Base-by-base conservation (phyloP, 2,113 vertebrate genomes). In the Serinus canaria region DNA sequence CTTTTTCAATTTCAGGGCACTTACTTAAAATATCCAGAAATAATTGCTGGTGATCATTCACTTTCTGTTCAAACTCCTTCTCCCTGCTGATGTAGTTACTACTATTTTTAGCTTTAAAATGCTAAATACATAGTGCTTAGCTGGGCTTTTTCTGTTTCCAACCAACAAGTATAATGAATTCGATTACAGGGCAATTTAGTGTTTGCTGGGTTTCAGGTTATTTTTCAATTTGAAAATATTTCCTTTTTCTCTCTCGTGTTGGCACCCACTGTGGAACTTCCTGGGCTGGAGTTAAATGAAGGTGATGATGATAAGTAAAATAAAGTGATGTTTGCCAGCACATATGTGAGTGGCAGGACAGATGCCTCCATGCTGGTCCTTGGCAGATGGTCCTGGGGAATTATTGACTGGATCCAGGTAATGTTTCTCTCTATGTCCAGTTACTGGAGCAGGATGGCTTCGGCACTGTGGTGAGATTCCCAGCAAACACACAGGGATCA, bases 101-200 rank as follows among this genome's bases (percentile, higher is more conserved):
- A 68, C 72, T 96, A 93, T 92, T 95, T 95, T 95, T 95, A 96
- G 84, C 75, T 80, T 85, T 81, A 63, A 87, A 92, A 94, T 70
- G 82, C 84, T 94, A 79, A 95, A 92, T 80, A 30, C 33, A 27
- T 60, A 80, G 60, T 91, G 82, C 94, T 97, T 94, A 76, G 84
- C 59, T 91, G 70, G 53, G 55, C 68, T 43, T 69, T 94, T 88
- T 85, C 91, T 70, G 35, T 91, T 85, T 90, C 70, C 75, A 85
- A 80, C 93, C 76, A 93, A 77, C 55, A 81, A 87, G 90, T 80
- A 52, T 12, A 88, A 93, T 53, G 83, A 80, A 88, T 94, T 78
- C 1, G 1, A 92, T 97, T 92, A 94, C 64, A 63, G 75, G 76
- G 76, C 90, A 83, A 89, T 93, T 93, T 74, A 77, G 59, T 39